A percentile compares a stretch with the other conserved stretches of the same genome.
phyloP scores from a whole-genome alignment of 2,797 vertebrate genomes.

The Phrynocephalus guinanensis region DNA sequence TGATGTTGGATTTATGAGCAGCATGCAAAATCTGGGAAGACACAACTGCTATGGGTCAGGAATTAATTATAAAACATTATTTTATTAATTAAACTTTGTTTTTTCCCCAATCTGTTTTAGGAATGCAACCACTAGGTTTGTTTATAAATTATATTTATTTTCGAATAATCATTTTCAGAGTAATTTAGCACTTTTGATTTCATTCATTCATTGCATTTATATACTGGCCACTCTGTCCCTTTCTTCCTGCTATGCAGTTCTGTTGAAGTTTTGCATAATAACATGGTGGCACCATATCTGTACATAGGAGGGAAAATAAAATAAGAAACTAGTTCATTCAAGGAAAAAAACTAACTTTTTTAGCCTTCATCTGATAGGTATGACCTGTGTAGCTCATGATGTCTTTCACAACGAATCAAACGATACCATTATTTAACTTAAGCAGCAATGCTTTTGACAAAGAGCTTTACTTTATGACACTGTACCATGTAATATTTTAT shows the following conservation, averaged over 20 bases:
- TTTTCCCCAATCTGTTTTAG: not conserved
- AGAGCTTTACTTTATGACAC: slow-evolving; percentile 43
- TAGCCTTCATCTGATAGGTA: slow-evolving; percentile 63
- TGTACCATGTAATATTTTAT: slow-evolving; percentile 47
- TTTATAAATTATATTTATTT: not conserved
- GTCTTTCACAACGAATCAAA: slow-evolving; percentile 62
- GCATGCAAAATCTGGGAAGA: not conserved
- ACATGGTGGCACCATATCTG: not conserved
- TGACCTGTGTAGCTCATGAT: slow-evolving; percentile 48
- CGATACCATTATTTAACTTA: slow-evolving; percentile 37
- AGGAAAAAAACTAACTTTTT: slow-evolving; percentile 33
- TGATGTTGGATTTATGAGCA: not conserved
- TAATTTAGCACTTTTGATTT: not conserved
- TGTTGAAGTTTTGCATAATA: not conserved
- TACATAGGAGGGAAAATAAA: not conserved
- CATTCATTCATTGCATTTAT: not conserved
- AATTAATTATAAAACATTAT: not conserved
- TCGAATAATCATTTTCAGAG: not conserved
- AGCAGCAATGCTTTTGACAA: slow-evolving; percentile 65
- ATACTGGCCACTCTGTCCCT: no score
- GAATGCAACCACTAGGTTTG: not conserved
- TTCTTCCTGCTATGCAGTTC: not conserved
- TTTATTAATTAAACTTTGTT: not conserved
- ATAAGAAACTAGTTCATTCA: accelerated
- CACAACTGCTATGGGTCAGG: not conserved